phyloP scores from a whole-genome alignment of 2,888 invertebrate genomes.

The Aspidapion aeneum region DNA sequence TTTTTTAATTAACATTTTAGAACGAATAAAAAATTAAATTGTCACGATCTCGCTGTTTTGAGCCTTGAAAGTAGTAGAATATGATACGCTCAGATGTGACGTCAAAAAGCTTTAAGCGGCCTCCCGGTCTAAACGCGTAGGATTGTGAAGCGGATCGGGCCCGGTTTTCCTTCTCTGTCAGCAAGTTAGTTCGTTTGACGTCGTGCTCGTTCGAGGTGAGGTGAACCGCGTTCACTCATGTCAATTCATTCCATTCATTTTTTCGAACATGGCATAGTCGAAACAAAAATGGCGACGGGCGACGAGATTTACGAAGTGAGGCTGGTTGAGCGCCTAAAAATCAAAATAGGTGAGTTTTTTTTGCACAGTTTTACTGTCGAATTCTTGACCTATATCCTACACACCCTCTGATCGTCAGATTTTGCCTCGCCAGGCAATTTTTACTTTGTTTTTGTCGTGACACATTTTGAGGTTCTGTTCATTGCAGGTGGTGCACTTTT shows the following conservation, averaged over 20 bases:
- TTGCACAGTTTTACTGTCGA: not conserved
- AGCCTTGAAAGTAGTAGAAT: too few relatives aligned
- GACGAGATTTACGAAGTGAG: slow-evolving; percentile 84
- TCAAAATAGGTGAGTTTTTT: slow-evolving; percentile 81
- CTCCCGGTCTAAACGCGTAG: slow-evolving; percentile 17
- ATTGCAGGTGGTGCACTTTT: slow-evolving; percentile 39
- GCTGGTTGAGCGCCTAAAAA: slow-evolving; percentile 90
- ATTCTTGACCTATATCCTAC: not conserved
- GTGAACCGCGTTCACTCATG: slow-evolving; percentile 35
- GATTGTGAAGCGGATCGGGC: slow-evolving; percentile 12
- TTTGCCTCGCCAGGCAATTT: not conserved
- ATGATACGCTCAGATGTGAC: too few relatives aligned
- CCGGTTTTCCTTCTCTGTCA: slow-evolving; percentile 17
- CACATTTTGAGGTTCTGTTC: slow-evolving; percentile 37
- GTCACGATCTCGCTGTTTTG: too few relatives aligned
- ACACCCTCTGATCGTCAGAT: not conserved
- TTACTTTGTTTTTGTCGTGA: not conserved
- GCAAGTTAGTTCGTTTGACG: slow-evolving; percentile 6
- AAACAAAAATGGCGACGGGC: slow-evolving; percentile 83
- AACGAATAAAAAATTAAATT: too few relatives aligned
- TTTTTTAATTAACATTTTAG: too few relatives aligned
- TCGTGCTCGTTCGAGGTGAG: slow-evolving; percentile 12
- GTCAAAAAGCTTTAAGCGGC: too few relatives aligned
- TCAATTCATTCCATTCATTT: slow-evolving; percentile 47
- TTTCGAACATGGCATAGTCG: slow-evolving; percentile 29